Percentiles rank a stretch among this genome's conserved stretches.
phyloP scores from a whole-genome alignment of 2,113 vertebrate species.

The Xenotilapia flavipinnis region DNA sequence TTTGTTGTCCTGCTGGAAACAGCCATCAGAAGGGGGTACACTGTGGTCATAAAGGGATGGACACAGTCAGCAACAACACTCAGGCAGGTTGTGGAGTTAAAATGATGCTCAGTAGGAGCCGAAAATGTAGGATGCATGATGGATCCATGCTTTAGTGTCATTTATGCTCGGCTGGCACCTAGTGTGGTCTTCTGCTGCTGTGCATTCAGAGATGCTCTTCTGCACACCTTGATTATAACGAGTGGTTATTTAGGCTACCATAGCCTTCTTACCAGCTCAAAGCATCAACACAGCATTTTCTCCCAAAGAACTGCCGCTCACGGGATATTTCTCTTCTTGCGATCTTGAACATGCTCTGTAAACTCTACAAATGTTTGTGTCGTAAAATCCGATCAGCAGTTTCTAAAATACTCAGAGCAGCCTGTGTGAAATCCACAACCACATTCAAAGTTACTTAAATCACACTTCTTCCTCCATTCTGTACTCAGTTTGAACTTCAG shows the following conservation, averaged over 20 bases:
- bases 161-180: not conserved
- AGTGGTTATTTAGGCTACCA: not conserved
- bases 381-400: not conserved
- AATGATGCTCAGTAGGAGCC: not conserved
- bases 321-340: not conserved
- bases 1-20: not conserved
- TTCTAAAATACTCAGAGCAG: not conserved
- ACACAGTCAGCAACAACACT: not conserved
- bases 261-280: not conserved
- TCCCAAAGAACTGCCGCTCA: not conserved
- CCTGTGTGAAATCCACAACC: not conserved
- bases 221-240: not conserved
- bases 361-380: not conserved
- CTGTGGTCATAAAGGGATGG: not conserved
- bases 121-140: not conserved
- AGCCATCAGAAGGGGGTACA: not conserved
- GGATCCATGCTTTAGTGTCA: not conserved
- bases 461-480: not conserved
- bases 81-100: not conserved
- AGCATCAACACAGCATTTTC: not conserved
- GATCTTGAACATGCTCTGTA: not conserved
- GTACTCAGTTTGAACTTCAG: not conserved
- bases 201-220: not conserved
- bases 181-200: not conserved
- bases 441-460: not conserved